These are phyloP conservation scores for Geotrypetes seraphini DNA, from an alignment of 2,797 vertebrate genomes.

Conservation along the genomic window DNA sequence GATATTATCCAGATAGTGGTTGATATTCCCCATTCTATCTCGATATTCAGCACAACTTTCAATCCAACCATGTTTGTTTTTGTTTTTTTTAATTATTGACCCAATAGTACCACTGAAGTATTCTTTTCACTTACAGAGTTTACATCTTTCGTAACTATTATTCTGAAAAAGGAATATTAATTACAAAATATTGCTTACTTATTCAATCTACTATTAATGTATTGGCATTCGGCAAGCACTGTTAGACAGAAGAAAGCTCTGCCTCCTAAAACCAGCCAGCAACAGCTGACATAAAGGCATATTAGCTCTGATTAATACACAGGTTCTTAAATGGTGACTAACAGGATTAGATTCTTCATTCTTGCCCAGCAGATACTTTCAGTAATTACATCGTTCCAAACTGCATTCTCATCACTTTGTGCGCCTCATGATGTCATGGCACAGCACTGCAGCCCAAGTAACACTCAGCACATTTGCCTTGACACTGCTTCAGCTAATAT, in stretches of 20 bases:
- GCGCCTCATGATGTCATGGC: conserved; percentile 58
- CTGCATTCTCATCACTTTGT: conserved; percentile 75
- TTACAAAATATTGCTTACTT: background rate
- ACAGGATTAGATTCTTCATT: conserved; percentile 62
- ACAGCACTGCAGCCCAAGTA: conserved; percentile 28
- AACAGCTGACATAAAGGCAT: conserved; percentile 33
- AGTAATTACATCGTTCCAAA: conserved; percentile 82
- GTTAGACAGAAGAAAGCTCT: background rate
- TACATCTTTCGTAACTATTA: background rate
- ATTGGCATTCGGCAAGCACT: too few species aligned
- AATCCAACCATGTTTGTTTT: too few species aligned
- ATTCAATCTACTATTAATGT: background rate
- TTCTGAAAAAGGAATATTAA: background rate
- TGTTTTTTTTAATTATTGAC: too few species aligned
- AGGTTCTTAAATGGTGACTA: conserved; percentile 63
- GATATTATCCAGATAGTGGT: too few species aligned
- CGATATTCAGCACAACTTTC: too few species aligned
- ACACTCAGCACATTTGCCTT: conserved; percentile 48
- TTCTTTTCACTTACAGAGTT: background rate
- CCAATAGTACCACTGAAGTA: too few species aligned
- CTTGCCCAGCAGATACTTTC: conserved; percentile 75
- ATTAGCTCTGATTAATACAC: conserved; percentile 60
- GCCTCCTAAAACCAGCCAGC: conserved; percentile 15
- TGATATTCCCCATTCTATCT: too few species aligned
- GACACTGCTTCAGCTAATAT: too few species aligned